phyloP scores from a whole-genome alignment of 2,113 vertebrate species.

The Clarias macrocephalus region DNA sequence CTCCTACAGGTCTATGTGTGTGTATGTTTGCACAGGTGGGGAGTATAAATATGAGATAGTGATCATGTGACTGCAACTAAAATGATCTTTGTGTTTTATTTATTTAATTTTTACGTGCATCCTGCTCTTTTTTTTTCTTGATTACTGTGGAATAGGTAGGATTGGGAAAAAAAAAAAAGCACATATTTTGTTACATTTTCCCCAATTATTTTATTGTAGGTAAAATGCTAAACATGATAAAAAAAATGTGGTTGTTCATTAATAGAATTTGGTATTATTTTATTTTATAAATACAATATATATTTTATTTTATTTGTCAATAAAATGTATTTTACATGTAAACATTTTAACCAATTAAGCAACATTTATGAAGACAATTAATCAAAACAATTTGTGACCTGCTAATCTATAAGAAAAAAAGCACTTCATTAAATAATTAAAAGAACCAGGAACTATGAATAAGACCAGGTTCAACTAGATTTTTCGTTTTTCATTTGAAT shows the following conservation, averaged over 20 bases:
- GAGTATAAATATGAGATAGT: background rate
- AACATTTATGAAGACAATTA: too few relatives aligned
- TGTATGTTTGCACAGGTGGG: background rate
- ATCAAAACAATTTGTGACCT: background rate
- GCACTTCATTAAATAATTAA: background rate
- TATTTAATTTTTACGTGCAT: background rate
- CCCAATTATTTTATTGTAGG: background rate
- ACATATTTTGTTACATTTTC: too few relatives aligned
- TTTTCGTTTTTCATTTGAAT: background rate
- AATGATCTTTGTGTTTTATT: background rate
- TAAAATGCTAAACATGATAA: background rate
- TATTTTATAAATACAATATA: too few relatives aligned
- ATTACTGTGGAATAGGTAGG: background rate
- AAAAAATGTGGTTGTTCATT: background rate
- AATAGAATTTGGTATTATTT: background rate
- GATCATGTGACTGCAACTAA: background rate
- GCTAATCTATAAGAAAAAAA: background rate
- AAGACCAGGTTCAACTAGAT: background rate
- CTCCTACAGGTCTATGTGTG: background rate
- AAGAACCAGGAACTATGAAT: background rate
- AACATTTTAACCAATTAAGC: too few relatives aligned
- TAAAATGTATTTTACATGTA: too few relatives aligned
- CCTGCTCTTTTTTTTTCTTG: background rate
- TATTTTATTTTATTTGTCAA: too few relatives aligned
- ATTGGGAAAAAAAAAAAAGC: background rate